Conservation (phyloP, 2,113 vertebrate genomes). For the Pachycephala philippinensis region DNA sequence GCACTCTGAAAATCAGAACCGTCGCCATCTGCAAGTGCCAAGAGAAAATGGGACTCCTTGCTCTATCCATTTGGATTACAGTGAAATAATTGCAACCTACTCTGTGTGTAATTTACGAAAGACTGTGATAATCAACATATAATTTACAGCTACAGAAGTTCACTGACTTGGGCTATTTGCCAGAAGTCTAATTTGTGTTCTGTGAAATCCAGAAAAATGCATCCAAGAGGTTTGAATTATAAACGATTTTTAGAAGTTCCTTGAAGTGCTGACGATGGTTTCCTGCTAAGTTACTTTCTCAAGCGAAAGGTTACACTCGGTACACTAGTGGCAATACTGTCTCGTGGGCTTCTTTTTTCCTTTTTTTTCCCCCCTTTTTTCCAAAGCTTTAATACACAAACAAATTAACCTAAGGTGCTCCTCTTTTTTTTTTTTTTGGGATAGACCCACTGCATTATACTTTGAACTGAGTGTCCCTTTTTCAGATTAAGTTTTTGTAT, state of each 20-base stretch:
- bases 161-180: not conserved
- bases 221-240: constrained; percentile 13
- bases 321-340: constrained; percentile 13
- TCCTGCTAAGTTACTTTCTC: constrained; percentile 18
- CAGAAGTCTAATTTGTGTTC: constrained; percentile 38
- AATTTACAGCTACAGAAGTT: constrained; percentile 5
- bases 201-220: constrained; percentile 33
- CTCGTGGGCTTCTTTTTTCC: constrained; percentile 17
- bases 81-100: constrained; percentile 18
- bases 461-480: constrained; percentile 5
- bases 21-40: constrained; percentile 1
- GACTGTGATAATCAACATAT: constrained; percentile 21
- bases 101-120: constrained; percentile 8
- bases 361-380: not conserved
- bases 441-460: constrained; percentile 33
- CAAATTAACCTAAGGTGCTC: not conserved
- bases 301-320: not conserved
- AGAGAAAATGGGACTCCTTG: constrained; percentile 28
- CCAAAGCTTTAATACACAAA: not conserved
- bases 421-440: not conserved
- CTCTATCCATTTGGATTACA: constrained; percentile 58
- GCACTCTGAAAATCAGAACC: constrained; percentile 20
- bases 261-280: not conserved
- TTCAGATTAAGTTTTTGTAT: constrained; percentile 41
- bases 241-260: constrained; percentile 33